These are phyloP conservation scores for Urocynchramus pylzowi DNA, from an alignment of 2,113 vertebrate species.

Conservation along the genomic window DNA sequence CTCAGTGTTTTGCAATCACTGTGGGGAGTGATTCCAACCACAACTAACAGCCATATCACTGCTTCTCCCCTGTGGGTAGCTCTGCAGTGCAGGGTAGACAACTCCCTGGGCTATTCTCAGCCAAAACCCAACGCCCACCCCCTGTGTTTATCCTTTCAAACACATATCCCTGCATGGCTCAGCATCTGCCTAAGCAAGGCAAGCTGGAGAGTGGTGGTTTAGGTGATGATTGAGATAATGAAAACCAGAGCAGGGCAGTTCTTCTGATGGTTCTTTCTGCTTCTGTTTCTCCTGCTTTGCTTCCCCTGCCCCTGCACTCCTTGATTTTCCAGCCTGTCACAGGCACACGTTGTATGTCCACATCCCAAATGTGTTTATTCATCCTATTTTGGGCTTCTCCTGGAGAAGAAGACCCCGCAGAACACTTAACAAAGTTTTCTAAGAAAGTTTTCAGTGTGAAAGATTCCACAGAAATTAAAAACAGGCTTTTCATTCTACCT, in stretches of 20 bases:
- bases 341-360: rapidly evolving
- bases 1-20: background rate
- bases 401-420: background rate
- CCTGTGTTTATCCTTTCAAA: background rate
- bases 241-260: background rate
- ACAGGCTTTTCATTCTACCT: background rate
- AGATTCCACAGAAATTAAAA: background rate
- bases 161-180: background rate
- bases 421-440: background rate
- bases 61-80: background rate
- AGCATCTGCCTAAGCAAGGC: background rate
- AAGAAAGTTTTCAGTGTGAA: background rate
- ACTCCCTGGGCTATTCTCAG: background rate
- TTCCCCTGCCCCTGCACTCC: background rate
- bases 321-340: rapidly evolving
- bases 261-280: background rate
- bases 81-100: background rate
- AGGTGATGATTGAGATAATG: rapidly evolving
- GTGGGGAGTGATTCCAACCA: background rate
- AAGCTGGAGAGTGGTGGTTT: background rate
- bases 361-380: background rate
- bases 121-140: background rate
- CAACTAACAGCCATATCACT: background rate
- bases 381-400: background rate
- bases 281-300: background rate